Percentiles rank a stretch among this genome's conserved stretches.
phyloP scores from a whole-genome alignment of 2,888 invertebrate genomes.

The Caenorhabditis sulstoni region DNA sequence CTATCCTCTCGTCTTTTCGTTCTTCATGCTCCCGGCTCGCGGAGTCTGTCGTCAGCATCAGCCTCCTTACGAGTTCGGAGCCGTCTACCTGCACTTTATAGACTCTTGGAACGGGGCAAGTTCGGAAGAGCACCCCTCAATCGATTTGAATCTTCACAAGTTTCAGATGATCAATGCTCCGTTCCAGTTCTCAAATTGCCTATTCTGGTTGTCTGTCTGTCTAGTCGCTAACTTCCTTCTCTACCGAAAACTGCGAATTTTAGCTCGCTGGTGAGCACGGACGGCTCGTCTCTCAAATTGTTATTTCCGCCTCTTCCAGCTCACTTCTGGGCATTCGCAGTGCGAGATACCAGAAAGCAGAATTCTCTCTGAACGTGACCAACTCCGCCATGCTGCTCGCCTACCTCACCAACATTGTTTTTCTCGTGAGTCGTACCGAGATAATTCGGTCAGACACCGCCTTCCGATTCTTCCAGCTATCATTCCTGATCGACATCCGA shows the following conservation, averaged over 20 bases:
- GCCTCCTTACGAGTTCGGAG: slow-evolving; percentile 17
- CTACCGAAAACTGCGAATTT: slow-evolving; percentile 24
- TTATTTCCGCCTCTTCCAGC: slow-evolving; percentile 11
- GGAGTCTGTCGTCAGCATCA: slow-evolving; percentile 28
- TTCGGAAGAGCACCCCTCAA: background rate
- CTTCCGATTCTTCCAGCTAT: slow-evolving; percentile 4
- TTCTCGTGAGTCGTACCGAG: slow-evolving; percentile 17
- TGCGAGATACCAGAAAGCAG: slow-evolving; percentile 28
- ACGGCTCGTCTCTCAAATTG: too few relatives aligned
- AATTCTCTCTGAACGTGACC: slow-evolving; percentile 32
- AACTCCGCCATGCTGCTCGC: slow-evolving; percentile 33
- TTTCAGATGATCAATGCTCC: slow-evolving; percentile 28
- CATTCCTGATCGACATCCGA: slow-evolving; percentile 19
- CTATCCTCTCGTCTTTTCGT: slow-evolving; percentile 8
- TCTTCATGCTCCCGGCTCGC: slow-evolving; percentile 29
- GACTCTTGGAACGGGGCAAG: slow-evolving; percentile 28
- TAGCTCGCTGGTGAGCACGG: slow-evolving; percentile 19
- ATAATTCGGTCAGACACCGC: too few relatives aligned
- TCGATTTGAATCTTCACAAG: background rate
- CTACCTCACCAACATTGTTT: slow-evolving; percentile 42
- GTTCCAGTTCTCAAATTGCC: slow-evolving; percentile 13
- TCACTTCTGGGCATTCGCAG: slow-evolving; percentile 13
- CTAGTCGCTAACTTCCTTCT: slow-evolving; percentile 17
- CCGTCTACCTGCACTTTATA: slow-evolving; percentile 27
- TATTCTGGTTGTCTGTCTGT: slow-evolving; percentile 29